Evolutionary conservation across 2,888 invertebrate genomes (phyloP).

Genomic region (Papilio gigon): DNA sequence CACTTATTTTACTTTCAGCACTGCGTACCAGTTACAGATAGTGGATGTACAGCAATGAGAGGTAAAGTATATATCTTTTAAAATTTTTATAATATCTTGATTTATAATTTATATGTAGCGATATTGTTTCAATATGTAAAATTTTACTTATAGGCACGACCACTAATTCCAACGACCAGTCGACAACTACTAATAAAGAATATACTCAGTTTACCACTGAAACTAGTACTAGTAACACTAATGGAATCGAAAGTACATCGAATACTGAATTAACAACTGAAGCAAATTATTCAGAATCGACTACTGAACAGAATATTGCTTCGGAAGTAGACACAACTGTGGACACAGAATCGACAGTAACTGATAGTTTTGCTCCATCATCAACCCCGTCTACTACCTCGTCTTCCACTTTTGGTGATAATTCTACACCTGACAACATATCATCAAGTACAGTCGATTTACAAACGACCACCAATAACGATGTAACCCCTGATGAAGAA

Average conservation of each 20-base stretch:
- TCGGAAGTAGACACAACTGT: background rate
- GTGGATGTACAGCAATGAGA: conserved; percentile 5
- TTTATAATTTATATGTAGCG: too few species aligned
- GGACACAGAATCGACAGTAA: background rate
- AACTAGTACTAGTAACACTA: background rate
- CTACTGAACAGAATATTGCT: background rate
- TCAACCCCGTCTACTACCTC: background rate
- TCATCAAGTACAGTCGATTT: background rate
- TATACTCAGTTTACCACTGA: background rate
- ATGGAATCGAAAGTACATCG: background rate
- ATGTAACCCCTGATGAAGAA: background rate
- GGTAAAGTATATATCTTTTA: background rate
- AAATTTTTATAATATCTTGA: background rate
- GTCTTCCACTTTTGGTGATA: background rate
- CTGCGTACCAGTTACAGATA: conserved; percentile 9
- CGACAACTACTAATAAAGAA: background rate
- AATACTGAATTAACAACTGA: conserved; percentile 2
- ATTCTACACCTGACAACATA: background rate
- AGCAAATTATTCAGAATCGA: background rate
- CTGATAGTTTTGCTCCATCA: background rate
- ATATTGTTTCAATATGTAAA: background rate
- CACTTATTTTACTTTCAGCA: background rate
- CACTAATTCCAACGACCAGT: background rate
- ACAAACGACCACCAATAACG: conserved; percentile 1
- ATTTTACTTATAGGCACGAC: background rate